These are phyloP conservation scores for Bradypodion pumilum DNA, from an alignment of 2,797 vertebrate genomes.

Conservation along the genomic window DNA sequence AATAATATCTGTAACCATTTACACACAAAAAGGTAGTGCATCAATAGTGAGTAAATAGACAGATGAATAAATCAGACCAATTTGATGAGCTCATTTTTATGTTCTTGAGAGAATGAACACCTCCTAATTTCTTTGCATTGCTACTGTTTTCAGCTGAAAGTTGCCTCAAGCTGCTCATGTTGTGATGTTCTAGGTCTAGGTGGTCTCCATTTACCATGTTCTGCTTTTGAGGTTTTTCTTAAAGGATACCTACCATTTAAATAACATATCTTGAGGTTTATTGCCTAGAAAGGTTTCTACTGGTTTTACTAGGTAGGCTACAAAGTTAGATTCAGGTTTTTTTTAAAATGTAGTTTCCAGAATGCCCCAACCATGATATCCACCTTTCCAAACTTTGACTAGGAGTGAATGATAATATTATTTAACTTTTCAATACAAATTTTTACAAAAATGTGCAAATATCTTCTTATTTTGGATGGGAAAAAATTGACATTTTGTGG, in stretches of 20 bases:
- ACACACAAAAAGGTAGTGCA: neutral
- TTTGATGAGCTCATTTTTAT: neutral
- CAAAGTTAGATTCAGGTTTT: too few species aligned
- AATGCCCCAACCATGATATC: too few species aligned
- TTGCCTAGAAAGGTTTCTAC: neutral
- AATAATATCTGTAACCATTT: neutral
- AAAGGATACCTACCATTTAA: too few species aligned
- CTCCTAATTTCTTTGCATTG: neutral
- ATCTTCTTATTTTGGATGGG: too few species aligned
- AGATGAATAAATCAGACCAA: neutral
- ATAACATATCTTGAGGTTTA: neutral
- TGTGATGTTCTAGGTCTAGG: neutral
- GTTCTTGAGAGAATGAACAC: neutral
- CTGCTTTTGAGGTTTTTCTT: neutral
- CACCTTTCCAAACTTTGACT: too few species aligned
- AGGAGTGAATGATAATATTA: too few species aligned
- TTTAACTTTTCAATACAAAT: too few species aligned
- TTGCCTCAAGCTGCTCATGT: neutral
- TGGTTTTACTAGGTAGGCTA: neutral
- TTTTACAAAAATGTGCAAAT: too few species aligned
- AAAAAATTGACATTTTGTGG: too few species aligned
- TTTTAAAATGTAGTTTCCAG: neutral
- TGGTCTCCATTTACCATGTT: neutral
- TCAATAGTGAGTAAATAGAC: neutral
- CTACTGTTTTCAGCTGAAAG: neutral